phyloP scores from a whole-genome alignment of 1,140 invertebrate species.

The Drosophila ogumai region DNA sequence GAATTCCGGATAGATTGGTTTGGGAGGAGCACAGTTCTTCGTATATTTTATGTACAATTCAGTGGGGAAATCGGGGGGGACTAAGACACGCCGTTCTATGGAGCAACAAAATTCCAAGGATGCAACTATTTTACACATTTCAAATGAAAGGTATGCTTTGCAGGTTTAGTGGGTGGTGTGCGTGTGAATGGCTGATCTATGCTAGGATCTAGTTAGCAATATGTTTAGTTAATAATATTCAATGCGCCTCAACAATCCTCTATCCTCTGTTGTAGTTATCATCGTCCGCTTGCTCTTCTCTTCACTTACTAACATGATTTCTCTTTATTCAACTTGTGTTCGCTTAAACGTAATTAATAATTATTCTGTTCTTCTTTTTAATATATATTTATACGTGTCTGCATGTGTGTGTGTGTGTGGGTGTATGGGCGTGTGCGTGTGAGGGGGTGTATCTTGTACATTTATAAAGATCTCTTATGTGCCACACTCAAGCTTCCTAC shows the following conservation, averaged over 20 bases:
- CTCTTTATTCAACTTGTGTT: slow-evolving; percentile 74
- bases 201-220: slow-evolving; percentile 69
- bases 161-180: slow-evolving; percentile 28
- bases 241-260: slow-evolving; percentile 67
- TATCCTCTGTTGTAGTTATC: slow-evolving; percentile 53
- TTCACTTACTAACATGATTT: slow-evolving; percentile 76
- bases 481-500: slow-evolving; percentile 37
- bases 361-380: slow-evolving; percentile 56
- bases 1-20: slow-evolving; percentile 18
- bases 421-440: slow-evolving; percentile 4
- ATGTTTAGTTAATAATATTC: slow-evolving; percentile 66
- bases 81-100: slow-evolving; percentile 61
- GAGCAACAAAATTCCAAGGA: slow-evolving; percentile 28
- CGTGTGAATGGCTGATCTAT: slow-evolving; percentile 59
- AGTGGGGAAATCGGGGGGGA: slow-evolving; percentile 47
- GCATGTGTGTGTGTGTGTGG: slow-evolving; percentile 42
- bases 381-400: slow-evolving; percentile 77
- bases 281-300: slow-evolving; percentile 51
- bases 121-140: slow-evolving; percentile 64
- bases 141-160: slow-evolving; percentile 33
- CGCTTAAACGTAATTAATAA: slow-evolving; percentile 80
- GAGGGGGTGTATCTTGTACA: slow-evolving; percentile 9
- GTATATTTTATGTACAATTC: slow-evolving; percentile 48
- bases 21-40: slow-evolving; percentile 21
- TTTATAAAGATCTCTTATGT: slow-evolving; percentile 60